Base-by-base conservation (phyloP, 2,888 invertebrate species). In the Melanostoma scalare region DNA sequence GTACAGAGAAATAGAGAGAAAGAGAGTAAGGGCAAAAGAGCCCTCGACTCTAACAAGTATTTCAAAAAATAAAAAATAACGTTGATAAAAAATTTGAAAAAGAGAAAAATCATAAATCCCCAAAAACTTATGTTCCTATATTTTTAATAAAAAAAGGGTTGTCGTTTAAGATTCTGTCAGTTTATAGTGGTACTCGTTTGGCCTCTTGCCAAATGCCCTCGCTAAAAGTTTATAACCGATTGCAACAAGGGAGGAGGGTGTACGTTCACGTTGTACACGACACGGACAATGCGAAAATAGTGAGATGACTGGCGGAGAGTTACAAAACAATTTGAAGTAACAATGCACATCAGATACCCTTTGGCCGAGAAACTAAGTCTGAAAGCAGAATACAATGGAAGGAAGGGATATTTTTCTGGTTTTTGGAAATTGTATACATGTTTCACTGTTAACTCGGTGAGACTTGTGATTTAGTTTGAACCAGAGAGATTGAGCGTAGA, bases 341-440 rank as follows among this genome's bases (percentile, higher is more conserved):
- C 73, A 78, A 78, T 74, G 35, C 36, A 33, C n/a, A 44, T n/a
- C 31, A 63, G 65, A 63, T 74, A 84, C 82, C 69, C 78, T 74
- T 78, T 84, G 82, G 69, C 53, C 82, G 65, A 74, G 53, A 36
- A 50, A 10, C 48, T 81, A 42, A 55, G 9, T 20, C 20, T 20
- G 20, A 20, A 20, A 20, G 20, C 20, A 78, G 58, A 68, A 52
- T 10, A 84, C 73, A 84, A 82, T 73, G 30, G 65, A 61, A 74
- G 68, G 78, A 20, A 20, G 20, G 20, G 78, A 38, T 78, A 74
- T 72, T 71, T 81, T 74, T 55, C 4, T 36, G 20, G 46, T 56
- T 67, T 67, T 80, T 53, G 48, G 6, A 67, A 67, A 77, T 65
- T 65, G 44, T 68, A 56, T 44, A 50, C 67, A 31, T 58, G 72